These are phyloP conservation scores for Gnathonemus echidnorhynchus DNA, from an alignment of 2,113 vertebrate genomes.

Conservation along the genomic window DNA sequence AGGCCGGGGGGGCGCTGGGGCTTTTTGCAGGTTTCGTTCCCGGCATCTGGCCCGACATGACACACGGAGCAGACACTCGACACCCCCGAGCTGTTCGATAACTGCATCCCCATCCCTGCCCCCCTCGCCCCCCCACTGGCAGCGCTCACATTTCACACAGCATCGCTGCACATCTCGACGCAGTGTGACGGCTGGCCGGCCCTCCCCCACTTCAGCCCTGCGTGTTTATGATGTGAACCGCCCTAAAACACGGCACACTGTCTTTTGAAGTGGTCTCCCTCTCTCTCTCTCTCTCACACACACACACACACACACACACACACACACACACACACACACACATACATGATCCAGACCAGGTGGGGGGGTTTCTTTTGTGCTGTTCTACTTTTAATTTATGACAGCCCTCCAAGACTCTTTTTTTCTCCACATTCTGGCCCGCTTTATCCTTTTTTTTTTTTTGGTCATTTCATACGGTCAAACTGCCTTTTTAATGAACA, in stretches of 20 bases:
- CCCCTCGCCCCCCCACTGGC: background rate
- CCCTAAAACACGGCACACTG: conserved; percentile 73
- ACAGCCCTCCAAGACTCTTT: background rate
- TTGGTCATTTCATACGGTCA: conserved; percentile 3
- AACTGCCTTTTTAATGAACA: conserved; percentile 20
- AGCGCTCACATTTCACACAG: background rate
- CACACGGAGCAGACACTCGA: background rate
- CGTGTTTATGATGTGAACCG: conserved; percentile 25
- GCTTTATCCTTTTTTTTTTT: background rate
- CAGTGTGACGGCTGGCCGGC: background rate
- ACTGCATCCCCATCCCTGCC: background rate
- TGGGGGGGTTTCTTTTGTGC: conserved; percentile 33
- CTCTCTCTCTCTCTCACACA: background rate
- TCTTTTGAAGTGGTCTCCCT: conserved; percentile 60
- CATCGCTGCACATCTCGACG: background rate
- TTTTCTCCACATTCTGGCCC: conserved; percentile 10
- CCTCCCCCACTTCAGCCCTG: background rate
- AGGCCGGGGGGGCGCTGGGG: background rate
- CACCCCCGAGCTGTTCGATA: background rate
- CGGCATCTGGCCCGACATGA: conserved; percentile 31
- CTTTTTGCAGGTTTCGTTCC: background rate
- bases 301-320: too few species aligned
- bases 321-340: background rate
- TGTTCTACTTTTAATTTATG: conserved; percentile 16
- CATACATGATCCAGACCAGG: background rate